Percentiles rank a stretch among this genome's conserved stretches.
Conservation (phyloP, 2,888 invertebrate genomes). For the Lasioglossum vierecki region DNA sequence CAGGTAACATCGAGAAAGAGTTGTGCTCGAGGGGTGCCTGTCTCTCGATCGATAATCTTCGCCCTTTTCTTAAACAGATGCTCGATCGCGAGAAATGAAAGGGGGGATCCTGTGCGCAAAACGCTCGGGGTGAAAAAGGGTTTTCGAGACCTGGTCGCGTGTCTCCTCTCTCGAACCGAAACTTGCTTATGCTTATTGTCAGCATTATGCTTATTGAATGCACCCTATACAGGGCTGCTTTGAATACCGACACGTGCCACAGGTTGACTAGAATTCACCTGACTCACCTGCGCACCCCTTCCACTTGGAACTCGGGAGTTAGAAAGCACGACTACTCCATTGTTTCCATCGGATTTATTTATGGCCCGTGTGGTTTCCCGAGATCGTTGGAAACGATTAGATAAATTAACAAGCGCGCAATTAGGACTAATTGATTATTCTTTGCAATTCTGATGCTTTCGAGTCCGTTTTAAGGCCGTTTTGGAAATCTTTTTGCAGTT, state of each 20-base stretch:
- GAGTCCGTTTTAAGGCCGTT: neutral
- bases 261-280: slow-evolving; percentile 57
- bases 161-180: slow-evolving; percentile 53
- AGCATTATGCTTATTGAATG: slow-evolving; percentile 77
- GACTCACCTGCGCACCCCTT: slow-evolving; percentile 30
- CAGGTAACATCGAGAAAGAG: slow-evolving; percentile 60
- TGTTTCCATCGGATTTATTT: slow-evolving; percentile 3
- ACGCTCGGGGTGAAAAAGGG: slow-evolving; percentile 70
- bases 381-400: slow-evolving; percentile 29
- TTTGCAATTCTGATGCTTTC: neutral
- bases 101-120: slow-evolving; percentile 57
- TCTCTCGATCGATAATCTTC: slow-evolving; percentile 75
- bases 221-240: slow-evolving; percentile 72
- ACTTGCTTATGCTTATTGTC: slow-evolving; percentile 23
- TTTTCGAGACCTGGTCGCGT: slow-evolving; percentile 73
- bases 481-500: neutral
- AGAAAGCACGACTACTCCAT: slow-evolving; percentile 38
- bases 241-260: slow-evolving; percentile 73
- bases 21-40: slow-evolving; percentile 49
- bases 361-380: neutral
- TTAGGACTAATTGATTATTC: neutral
- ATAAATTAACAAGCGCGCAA: neutral
- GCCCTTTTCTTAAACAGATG: slow-evolving; percentile 74
- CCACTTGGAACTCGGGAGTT: neutral
- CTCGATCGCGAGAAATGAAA: slow-evolving; percentile 68